These are phyloP conservation scores for Mus spicilegus DNA, from an alignment of 2,113 vertebrate species.

Conservation along the genomic window DNA sequence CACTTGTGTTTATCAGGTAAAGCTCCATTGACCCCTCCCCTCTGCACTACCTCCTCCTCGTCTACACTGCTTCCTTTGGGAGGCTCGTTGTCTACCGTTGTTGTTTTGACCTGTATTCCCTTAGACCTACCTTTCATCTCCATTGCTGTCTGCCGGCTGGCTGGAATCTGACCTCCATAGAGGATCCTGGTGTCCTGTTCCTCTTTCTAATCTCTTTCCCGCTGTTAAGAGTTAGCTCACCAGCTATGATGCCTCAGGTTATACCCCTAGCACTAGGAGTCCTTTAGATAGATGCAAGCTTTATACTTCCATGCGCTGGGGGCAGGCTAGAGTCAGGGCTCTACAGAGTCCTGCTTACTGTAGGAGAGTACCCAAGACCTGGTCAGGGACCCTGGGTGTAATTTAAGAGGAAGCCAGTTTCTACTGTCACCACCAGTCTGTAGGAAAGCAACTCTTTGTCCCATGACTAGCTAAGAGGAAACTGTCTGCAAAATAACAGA, in stretches of 20 bases:
- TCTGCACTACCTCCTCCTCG: fast-evolving
- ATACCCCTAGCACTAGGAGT: background rate
- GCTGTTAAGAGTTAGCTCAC: no score
- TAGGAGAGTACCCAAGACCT: background rate
- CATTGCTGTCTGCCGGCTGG: background rate
- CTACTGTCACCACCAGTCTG: background rate
- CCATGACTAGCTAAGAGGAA: background rate
- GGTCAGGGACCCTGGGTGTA: background rate
- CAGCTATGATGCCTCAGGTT: background rate
- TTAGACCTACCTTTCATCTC: background rate
- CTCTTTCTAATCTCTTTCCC: background rate
- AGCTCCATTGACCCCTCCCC: background rate
- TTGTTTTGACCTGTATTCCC: slow-evolving; percentile 73
- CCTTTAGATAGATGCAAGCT: background rate
- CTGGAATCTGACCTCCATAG: background rate
- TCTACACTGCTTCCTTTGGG: fast-evolving
- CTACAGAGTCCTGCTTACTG: no score
- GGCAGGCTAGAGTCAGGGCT: background rate
- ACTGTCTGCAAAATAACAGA: background rate
- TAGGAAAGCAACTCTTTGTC: background rate
- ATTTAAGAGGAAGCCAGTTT: background rate
- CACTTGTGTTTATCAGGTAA: background rate
- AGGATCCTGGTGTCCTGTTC: background rate
- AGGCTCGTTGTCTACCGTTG: background rate
- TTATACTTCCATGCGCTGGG: background rate